Percentiles rank a stretch among this genome's conserved stretches.
phyloP scores from a whole-genome alignment of 2,113 vertebrate genomes.

The Oreochromis spilurus region DNA sequence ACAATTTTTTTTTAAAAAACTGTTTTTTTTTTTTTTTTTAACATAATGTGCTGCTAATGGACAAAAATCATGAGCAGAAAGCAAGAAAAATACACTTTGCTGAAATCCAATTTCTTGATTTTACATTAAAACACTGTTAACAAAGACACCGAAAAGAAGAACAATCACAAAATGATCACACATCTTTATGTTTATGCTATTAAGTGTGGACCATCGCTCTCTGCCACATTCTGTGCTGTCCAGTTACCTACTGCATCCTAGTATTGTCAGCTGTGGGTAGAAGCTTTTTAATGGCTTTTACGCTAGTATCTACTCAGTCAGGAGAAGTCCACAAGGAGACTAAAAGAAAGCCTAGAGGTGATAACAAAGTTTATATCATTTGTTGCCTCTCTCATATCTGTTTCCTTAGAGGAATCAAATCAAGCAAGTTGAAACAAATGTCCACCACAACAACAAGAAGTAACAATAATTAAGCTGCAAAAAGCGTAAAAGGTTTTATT shows the following conservation, averaged over 20 bases:
- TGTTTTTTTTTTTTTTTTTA: background rate
- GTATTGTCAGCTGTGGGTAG: background rate
- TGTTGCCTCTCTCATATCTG: background rate
- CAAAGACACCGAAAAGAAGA: conserved; percentile 35
- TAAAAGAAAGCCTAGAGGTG: background rate
- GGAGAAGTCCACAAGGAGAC: background rate
- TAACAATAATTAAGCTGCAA: conserved; percentile 1
- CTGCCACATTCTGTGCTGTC: conserved; percentile 51
- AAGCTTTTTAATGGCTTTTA: conserved; percentile 18
- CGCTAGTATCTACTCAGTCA: background rate
- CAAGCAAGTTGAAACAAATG: background rate
- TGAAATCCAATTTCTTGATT: conserved; percentile 5
- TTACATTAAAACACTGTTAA: conserved; percentile 32
- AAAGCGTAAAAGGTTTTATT: background rate
- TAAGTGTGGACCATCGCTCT: background rate
- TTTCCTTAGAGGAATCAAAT: background rate
- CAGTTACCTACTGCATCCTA: background rate
- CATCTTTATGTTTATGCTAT: background rate
- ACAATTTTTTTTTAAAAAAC: background rate
- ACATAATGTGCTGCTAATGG: conserved; percentile 25
- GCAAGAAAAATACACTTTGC: conserved; percentile 29
- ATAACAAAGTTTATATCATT: background rate
- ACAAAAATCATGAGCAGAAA: conserved; percentile 49
- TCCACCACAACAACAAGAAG: conserved; percentile 12
- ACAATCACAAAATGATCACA: conserved; percentile 14